A percentile compares a stretch with the other conserved stretches of the same genome.
These are phyloP conservation scores for Penaeus indicus DNA, from an alignment of 1,140 invertebrate species.

Conservation along the genomic window DNA sequence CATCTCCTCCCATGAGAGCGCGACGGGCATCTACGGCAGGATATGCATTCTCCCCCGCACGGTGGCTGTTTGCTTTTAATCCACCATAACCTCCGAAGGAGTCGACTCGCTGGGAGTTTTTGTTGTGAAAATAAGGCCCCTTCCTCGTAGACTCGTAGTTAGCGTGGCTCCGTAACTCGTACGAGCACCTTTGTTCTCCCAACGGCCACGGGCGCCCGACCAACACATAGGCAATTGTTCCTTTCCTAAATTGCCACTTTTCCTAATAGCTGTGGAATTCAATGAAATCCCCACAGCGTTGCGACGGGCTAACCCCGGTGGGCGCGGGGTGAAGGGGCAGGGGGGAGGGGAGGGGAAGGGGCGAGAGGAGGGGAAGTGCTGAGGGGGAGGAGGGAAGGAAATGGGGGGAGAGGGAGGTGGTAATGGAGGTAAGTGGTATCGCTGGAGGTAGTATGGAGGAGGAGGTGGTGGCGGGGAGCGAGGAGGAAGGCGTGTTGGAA, in stretches of 20 bases:
- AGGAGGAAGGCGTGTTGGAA: background rate
- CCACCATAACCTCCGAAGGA: constrained; percentile 39
- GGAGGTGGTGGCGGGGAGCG: background rate
- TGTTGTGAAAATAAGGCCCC: constrained; percentile 6
- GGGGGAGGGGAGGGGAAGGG: background rate
- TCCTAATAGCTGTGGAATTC: constrained; percentile 55
- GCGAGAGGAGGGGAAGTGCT: background rate
- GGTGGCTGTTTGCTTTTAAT: constrained; percentile 41
- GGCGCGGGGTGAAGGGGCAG: background rate
- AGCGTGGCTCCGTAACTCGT: background rate
- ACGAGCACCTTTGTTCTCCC: constrained; percentile 21
- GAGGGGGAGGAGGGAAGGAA: background rate
- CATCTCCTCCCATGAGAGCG: background rate
- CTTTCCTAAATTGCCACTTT: constrained; percentile 53
- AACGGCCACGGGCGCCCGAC: constrained; percentile 26
- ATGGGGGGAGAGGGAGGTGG: background rate
- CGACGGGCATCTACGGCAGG: background rate
- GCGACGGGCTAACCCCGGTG: constrained; percentile 1
- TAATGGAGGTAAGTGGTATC: background rate
- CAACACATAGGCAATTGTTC: constrained; percentile 55
- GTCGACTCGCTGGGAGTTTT: background rate
- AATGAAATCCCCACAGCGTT: constrained; percentile 44
- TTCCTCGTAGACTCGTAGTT: too few species aligned
- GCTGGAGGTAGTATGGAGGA: background rate
- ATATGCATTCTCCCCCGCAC: background rate